A percentile compares a stretch with the other conserved stretches of the same genome.
These are phyloP conservation scores for Distichodus sexfasciatus DNA, from an alignment of 2,797 vertebrate species.

Conservation along the genomic window DNA sequence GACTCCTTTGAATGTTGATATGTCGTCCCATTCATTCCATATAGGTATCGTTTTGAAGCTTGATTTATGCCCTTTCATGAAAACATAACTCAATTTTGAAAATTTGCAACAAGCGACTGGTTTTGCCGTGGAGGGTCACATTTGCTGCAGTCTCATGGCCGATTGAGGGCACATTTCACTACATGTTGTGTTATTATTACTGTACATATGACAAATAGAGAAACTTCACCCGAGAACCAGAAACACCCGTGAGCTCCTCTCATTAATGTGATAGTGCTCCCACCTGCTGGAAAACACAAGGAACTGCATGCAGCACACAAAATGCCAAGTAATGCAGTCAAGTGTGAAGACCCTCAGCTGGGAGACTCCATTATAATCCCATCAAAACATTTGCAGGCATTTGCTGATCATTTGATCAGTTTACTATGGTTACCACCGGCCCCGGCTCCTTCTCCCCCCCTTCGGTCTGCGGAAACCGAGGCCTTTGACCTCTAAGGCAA, in stretches of 20 bases:
- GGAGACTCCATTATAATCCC: not conserved
- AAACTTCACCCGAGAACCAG: too few relatives aligned
- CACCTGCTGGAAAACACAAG: constrained; percentile 1
- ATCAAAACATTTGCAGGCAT: not conserved
- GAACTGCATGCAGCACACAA: not conserved
- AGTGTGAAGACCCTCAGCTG: not conserved
- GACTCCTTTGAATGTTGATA: too few relatives aligned
- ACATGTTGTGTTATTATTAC: constrained; percentile 14
- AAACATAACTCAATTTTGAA: too few relatives aligned
- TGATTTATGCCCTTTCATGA: too few relatives aligned
- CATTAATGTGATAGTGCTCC: not conserved
- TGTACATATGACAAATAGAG: not conserved
- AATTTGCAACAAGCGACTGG: too few relatives aligned
- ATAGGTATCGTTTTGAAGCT: too few relatives aligned
- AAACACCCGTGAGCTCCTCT: not conserved
- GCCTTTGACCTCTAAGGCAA: constrained; percentile 19
- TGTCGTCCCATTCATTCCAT: too few relatives aligned
- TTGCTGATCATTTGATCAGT: not conserved
- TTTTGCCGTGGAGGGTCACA: too few relatives aligned
- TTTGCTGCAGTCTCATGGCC: too few relatives aligned
- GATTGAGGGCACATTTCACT: not conserved
- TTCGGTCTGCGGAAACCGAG: constrained; percentile 2
- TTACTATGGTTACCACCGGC: not conserved
- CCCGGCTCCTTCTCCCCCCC: not conserved
- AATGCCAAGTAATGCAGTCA: not conserved